phyloP scores from a whole-genome alignment of 1,140 invertebrate genomes.

The Philotrypesis tridentata region DNA sequence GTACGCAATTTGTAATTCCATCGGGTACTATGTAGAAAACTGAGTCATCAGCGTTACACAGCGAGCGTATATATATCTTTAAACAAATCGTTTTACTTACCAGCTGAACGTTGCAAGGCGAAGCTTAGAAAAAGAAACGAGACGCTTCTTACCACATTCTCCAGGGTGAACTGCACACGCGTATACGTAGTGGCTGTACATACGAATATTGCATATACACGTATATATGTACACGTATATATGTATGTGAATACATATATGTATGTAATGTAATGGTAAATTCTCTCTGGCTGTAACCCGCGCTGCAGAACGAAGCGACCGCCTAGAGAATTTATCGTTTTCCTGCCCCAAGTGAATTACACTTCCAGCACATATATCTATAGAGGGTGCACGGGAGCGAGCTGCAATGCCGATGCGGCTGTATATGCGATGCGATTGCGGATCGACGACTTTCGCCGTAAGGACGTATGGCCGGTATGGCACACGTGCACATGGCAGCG shows the following conservation, averaged over 20 bases:
- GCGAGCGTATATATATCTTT: too few species aligned
- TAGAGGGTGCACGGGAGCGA: background rate
- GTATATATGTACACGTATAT: background rate
- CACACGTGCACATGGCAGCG: background rate
- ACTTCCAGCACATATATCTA: slow-evolving; percentile 5
- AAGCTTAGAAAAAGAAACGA: background rate
- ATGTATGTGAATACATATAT: background rate
- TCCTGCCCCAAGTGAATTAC: slow-evolving; percentile 50
- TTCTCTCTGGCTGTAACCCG: background rate
- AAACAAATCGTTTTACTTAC: background rate
- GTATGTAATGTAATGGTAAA: background rate
- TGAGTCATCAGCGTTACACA: too few species aligned
- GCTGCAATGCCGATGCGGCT: slow-evolving; percentile 24
- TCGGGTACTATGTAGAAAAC: background rate
- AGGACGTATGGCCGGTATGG: background rate
- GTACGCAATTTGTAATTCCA: background rate
- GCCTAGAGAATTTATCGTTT: slow-evolving; percentile 49
- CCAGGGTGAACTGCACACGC: slow-evolving; percentile 10
- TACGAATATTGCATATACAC: too few species aligned
- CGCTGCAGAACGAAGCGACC: slow-evolving; percentile 9
- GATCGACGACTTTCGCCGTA: slow-evolving; percentile 1
- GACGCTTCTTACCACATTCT: too few species aligned
- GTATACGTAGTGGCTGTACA: background rate
- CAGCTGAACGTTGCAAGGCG: background rate
- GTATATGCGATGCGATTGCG: background rate